A percentile compares a stretch with the other conserved stretches of the same genome.
Conservation (phyloP, 2,113 vertebrate genomes). For the Hystrix brachyura region DNA sequence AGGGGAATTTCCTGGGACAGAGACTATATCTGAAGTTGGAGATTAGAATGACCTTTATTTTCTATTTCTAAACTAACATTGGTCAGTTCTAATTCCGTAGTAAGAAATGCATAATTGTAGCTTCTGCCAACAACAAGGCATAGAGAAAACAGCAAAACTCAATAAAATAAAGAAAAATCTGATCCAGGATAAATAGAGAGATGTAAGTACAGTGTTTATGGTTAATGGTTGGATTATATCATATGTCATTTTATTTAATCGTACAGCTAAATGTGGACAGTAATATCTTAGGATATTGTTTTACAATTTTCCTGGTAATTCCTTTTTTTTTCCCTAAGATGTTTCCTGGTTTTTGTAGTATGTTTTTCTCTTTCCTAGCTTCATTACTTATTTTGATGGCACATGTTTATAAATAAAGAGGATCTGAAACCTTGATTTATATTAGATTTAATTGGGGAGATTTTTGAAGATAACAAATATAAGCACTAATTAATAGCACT, state of each 20-base stretch:
- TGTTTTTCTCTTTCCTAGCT: neutral
- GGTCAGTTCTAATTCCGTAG: neutral
- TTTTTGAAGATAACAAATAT: neutral
- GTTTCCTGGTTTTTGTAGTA: neutral
- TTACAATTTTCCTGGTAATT: neutral
- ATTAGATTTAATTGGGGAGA: neutral
- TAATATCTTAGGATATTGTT: neutral
- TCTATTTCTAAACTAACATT: neutral
- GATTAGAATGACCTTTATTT: neutral
- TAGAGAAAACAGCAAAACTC: neutral
- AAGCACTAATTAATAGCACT: neutral
- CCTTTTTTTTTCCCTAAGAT: neutral
- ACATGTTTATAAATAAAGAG: neutral
- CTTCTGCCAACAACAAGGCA: neutral
- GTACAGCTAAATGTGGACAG: neutral
- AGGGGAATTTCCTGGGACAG: neutral
- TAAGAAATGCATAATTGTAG: neutral
- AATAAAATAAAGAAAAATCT: neutral
- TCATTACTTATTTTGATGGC: neutral
- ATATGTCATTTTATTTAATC: neutral
- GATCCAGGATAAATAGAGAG: neutral
- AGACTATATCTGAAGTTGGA: neutral
- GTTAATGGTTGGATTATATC: neutral
- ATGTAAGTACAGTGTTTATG: neutral
- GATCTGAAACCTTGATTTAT: neutral